Evolutionary conservation across 2,797 vertebrate genomes (phyloP), one percentile per base, ranked within the genome.

Genomic region (Garrulus glandarius): DNA sequence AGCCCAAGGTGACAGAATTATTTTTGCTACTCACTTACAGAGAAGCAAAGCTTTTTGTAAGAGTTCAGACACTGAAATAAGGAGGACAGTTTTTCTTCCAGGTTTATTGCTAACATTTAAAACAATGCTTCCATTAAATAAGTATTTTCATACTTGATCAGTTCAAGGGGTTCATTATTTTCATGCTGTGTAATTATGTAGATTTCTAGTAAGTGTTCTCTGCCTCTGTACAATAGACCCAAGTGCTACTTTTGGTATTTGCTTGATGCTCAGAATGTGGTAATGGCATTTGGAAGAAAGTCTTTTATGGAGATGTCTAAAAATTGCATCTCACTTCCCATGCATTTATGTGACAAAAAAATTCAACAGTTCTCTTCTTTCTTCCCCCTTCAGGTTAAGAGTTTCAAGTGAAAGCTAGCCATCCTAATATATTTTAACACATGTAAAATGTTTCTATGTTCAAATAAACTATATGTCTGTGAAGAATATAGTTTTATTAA

Each of bases 21-120:
- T 90, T 93, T 91, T 84, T 95, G 29, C 63, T 96, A 41, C 20
- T 94, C 92, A 92, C n/a, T 93, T 94, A 92, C 16, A 86, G 41
- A 91, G 76, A 93, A 83, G 16, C 19, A 86, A 93, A 91, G 76
- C 20, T 92, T 53, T 47, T 63, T 76, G 39, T 52, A 76, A 57
- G 53, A 52, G 65, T 74, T 46, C 36, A 89, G 87, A 81, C 23
- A n/a, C 7, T 71, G 64, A 93, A 89, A 79, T 39, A 39, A 82
- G 36, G 34, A 72, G 41, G 26, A 55, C 32, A 92, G 9, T 75
- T 90, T 94, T 95, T 82, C 74, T 92, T 41, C 67, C 49, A 63
- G 24, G 27, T 94, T 95, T 96, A 92, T 84, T 91, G 89, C 47
- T 92, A 79, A 57, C 39, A 78, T 74, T 92, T 96, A 83, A 95